Evolutionary conservation across 1,140 invertebrate species (phyloP).

Genomic region (Eciton burchellii): DNA sequence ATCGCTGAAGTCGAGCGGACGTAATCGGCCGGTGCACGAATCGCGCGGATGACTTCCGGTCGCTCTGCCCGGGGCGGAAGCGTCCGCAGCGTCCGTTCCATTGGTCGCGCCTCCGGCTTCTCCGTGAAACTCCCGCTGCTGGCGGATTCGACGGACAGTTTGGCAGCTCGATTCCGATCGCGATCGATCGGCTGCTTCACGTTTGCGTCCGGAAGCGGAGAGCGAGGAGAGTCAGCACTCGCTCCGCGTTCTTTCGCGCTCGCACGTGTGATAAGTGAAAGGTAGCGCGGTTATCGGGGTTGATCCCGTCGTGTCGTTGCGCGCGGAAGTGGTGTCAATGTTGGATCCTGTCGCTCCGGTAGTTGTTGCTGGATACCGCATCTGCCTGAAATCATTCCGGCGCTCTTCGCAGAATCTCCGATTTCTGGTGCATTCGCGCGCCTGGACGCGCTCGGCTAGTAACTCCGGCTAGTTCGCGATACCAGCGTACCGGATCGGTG

Average conservation of each 20-base stretch:
- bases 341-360: background rate
- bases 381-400: no score
- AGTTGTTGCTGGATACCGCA: background rate
- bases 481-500: no score
- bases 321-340: constrained; percentile 4
- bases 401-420: no score
- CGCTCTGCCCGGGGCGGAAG: background rate
- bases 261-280: constrained; percentile 37
- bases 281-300: constrained; percentile 3
- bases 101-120: background rate
- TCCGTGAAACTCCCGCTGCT: constrained; percentile 38
- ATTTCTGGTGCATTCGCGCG: no score
- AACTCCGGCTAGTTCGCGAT: no score
- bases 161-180: constrained; percentile 12
- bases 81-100: background rate
- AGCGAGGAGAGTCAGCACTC: background rate
- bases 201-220: background rate
- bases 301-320: constrained; percentile 11
- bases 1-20: constrained; percentile 39
- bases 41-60: constrained; percentile 17
- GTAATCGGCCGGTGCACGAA: background rate
- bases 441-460: no score
- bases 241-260: constrained; percentile 2
- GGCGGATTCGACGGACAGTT: constrained; percentile 12
- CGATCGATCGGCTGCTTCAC: background rate